phyloP scores from a whole-genome alignment of 2,113 vertebrate genomes.

The Pavo muticus region DNA sequence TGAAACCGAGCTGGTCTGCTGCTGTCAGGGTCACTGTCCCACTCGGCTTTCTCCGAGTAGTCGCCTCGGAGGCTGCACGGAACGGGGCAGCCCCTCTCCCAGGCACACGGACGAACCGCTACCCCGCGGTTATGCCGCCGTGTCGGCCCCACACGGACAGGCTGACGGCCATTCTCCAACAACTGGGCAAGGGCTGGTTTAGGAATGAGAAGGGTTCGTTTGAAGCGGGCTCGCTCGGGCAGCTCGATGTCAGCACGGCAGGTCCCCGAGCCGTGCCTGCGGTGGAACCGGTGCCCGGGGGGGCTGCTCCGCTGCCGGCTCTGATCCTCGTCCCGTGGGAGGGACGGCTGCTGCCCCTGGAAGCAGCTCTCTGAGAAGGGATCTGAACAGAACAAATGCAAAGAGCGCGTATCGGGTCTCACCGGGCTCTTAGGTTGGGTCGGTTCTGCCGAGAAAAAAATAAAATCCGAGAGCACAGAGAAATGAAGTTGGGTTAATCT shows the following conservation, averaged over 20 bases:
- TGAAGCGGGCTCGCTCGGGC: not conserved
- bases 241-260: not conserved
- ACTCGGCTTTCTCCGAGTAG: not conserved
- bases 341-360: too few relatives aligned
- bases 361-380: not conserved
- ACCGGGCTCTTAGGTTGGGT: not conserved
- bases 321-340: too few relatives aligned
- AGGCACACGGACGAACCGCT: not conserved
- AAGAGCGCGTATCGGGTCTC: not conserved
- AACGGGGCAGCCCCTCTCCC: not conserved
- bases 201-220: not conserved
- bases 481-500: not conserved
- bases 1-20: constrained; percentile 12
- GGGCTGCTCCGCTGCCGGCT: not conserved
- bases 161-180: accelerated
- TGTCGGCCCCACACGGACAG: accelerated
- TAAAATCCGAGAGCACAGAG: not conserved
- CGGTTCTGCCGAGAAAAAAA: not conserved
- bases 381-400: too few relatives aligned
- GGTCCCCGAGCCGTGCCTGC: too few relatives aligned
- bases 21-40: not conserved
- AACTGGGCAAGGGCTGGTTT: not conserved
- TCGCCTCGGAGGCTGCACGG: not conserved
- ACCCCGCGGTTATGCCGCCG: not conserved
- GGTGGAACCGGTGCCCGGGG: too few relatives aligned